phyloP scores from a whole-genome alignment of 2,113 vertebrate genomes.

The Pachypanchax playfairii region DNA sequence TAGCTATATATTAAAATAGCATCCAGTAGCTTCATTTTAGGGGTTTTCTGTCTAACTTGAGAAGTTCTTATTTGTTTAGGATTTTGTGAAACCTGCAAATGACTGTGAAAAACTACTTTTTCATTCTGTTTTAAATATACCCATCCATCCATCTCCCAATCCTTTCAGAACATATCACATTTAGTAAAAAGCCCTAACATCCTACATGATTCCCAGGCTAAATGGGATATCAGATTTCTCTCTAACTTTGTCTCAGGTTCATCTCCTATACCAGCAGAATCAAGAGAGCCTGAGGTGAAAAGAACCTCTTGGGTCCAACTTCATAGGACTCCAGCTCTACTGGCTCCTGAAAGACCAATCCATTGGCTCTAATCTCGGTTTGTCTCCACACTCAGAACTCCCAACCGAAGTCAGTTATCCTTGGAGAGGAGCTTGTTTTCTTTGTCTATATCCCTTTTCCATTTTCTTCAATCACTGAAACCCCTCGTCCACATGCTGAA shows the following conservation, averaged over 20 bases:
- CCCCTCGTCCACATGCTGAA: not conserved
- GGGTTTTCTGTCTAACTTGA: too few relatives aligned
- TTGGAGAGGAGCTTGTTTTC: not conserved
- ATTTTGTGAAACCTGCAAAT: too few relatives aligned
- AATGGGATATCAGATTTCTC: slow-evolving; percentile 14
- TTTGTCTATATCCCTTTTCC: not conserved
- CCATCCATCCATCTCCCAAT: not conserved
- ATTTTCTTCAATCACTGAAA: slow-evolving; percentile 1
- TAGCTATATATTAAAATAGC: too few relatives aligned
- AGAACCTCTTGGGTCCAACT: not conserved
- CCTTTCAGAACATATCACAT: slow-evolving; percentile 2
- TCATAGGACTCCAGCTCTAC: slow-evolving; percentile 3
- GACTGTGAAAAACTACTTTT: too few relatives aligned
- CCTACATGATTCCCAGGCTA: not conserved
- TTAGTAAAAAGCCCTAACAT: not conserved
- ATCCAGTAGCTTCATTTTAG: too few relatives aligned
- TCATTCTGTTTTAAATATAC: not conserved
- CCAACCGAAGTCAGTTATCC: not conserved
- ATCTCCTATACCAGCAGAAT: slow-evolving; percentile 8
- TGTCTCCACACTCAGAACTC: not conserved
- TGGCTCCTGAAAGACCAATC: not conserved
- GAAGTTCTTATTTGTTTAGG: too few relatives aligned
- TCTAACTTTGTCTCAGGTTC: slow-evolving; percentile 6
- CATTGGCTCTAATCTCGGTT: not conserved
- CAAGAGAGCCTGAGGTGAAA: not conserved